Conservation (phyloP, 2,113 vertebrate species). For the Corydoras sp. region DNA sequence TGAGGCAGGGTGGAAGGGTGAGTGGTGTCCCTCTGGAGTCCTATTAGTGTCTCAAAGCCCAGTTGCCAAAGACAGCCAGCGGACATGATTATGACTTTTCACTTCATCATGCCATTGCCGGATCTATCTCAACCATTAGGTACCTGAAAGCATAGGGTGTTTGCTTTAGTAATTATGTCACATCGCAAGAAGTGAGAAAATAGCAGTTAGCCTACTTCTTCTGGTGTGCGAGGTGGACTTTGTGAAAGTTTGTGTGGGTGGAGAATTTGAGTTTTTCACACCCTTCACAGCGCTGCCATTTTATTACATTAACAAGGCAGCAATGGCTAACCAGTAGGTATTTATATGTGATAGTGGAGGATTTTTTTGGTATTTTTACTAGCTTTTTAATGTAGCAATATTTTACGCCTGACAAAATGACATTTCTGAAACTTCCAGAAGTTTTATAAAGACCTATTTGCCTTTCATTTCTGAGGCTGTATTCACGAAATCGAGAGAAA, state of each 20-base stretch:
- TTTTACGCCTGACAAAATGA: too few species aligned
- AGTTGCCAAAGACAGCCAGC: slow-evolving; percentile 37
- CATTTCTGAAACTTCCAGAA: too few species aligned
- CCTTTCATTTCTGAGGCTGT: too few species aligned
- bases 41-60: slow-evolving; percentile 65
- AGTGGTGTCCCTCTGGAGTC: slow-evolving; percentile 63
- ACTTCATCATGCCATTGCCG: slow-evolving; percentile 33
- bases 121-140: slow-evolving; percentile 41
- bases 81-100: slow-evolving; percentile 42
- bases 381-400: too few species aligned
- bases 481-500: too few species aligned
- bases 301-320: slow-evolving; percentile 37
- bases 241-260: slow-evolving; percentile 32
- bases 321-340: slow-evolving; percentile 9
- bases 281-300: slow-evolving; percentile 37
- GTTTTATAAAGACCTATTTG: too few species aligned
- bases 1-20: slow-evolving; percentile 67
- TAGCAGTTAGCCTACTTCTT: slow-evolving; percentile 36
- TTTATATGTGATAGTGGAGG: neutral
- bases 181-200: slow-evolving; percentile 42
- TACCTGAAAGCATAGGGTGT: slow-evolving; percentile 38
- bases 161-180: slow-evolving; percentile 46
- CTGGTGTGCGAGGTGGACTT: slow-evolving; percentile 31
- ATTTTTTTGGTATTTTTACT: neutral
- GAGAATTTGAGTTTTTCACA: slow-evolving; percentile 39